phyloP scores from a whole-genome alignment of 1,140 invertebrate species.

The Platorchestia sp. region DNA sequence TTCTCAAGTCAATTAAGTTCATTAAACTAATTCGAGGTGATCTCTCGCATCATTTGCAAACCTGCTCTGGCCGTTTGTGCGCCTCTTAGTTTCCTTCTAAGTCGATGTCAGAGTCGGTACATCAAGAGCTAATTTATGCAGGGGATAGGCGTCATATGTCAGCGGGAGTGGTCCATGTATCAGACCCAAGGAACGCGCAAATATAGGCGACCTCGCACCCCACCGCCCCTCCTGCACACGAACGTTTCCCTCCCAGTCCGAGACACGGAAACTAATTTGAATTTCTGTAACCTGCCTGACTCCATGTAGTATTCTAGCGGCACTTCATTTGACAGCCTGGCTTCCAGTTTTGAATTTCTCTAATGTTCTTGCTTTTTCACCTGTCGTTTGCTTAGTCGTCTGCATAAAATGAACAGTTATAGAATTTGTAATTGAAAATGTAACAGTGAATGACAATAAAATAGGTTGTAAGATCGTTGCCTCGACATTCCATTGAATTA shows the following conservation, averaged over 20 bases:
- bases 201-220: slow-evolving; percentile 19
- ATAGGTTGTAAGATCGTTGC: not conserved
- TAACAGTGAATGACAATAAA: too few relatives aligned
- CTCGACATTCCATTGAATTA: not conserved
- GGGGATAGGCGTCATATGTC: not conserved
- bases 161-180: slow-evolving; percentile 23
- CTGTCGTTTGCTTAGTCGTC: not conserved
- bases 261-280: not conserved
- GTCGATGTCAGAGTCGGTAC: not conserved
- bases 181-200: not conserved
- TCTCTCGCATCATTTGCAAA: not conserved
- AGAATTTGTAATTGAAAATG: too few relatives aligned
- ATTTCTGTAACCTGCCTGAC: not conserved
- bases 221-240: not conserved
- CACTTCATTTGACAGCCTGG: not conserved
- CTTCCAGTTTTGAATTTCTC: not conserved
- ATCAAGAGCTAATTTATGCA: slow-evolving; percentile 31
- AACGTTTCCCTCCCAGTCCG: not conserved
- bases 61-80: not conserved
- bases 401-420: not conserved
- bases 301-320: not conserved
- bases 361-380: not conserved
- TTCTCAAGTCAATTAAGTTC: not conserved
- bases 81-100: not conserved
- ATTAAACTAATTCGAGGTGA: not conserved